Base-by-base conservation (phyloP, 2,113 vertebrate genomes). In the Strigops habroptila region DNA sequence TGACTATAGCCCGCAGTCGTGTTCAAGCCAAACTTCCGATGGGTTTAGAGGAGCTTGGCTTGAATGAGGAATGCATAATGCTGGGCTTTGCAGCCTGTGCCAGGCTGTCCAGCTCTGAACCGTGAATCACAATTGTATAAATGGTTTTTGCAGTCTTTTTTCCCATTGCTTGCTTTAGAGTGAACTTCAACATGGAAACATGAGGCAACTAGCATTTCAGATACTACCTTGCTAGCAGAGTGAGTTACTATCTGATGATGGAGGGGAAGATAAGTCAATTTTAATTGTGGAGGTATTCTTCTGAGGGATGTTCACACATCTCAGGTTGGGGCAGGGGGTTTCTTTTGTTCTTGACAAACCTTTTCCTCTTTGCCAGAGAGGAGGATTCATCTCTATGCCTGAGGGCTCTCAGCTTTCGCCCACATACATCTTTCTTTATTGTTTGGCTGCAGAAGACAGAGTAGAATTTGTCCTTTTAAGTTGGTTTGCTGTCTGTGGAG, bases 31-130 rank as follows among this genome's bases (percentile, higher is more conserved):
- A 91, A 79, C 93, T 96, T 93, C 74, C 63, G 44, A 9, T 76
- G 88, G 46, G 53, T 94, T 93, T 94, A 68, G 46, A 93, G 83
- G 81, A 86, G 81, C 49, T 94, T 95, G 95, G 93, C 93, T 91
- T 65, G 74, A 82, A 33, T 24, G 81, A 93, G 77, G 88, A 93
- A 95, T 92, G 62, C 80, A 73, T 93, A 94, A 96, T 88, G 52
- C 62, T 71, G 69, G 37, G 52, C 53, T 82, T 18, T 82, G 74
- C 24, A 1, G 90, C 88, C 55, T 4, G 2, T 93, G 92, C 95
- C 91, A 95, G 83, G 65, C 74, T 94, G 90, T n/a, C 77, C 69
- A 76, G 74, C 91, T 84, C 88, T 46, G 77, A 96, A 83, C 51
- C 4, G 22, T 43, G 51, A 77, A 88, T 59, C 11, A 5, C 46